A percentile compares a stretch with the other conserved stretches of the same genome.
phyloP scores from a whole-genome alignment of 2,113 vertebrate genomes.

The Climacteris rufus region DNA sequence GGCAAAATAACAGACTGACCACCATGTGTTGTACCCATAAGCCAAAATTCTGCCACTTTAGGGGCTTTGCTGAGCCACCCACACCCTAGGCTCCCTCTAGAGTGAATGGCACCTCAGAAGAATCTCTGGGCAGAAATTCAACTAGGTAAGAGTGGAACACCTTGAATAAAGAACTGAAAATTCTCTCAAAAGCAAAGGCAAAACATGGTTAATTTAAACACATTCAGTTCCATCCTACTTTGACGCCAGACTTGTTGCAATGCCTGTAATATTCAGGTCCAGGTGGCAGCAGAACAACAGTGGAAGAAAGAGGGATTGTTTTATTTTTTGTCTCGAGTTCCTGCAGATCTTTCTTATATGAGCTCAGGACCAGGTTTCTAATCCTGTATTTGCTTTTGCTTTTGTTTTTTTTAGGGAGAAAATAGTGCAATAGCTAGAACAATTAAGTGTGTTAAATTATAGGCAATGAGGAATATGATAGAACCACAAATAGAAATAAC shows the following conservation, averaged over 20 bases:
- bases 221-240: background rate
- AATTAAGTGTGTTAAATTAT: background rate
- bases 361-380: background rate
- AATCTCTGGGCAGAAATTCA: background rate
- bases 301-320: background rate
- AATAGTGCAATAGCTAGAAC: background rate
- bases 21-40: background rate
- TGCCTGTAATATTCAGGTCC: background rate
- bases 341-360: background rate
- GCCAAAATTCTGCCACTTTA: background rate
- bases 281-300: background rate
- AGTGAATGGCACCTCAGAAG: background rate
- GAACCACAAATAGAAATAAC: background rate
- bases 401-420: background rate
- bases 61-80: background rate
- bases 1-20: background rate
- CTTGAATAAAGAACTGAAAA: background rate
- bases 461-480: background rate
- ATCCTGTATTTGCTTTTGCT: background rate
- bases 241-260: background rate
- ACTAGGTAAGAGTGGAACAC: background rate
- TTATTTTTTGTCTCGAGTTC: rapidly evolving
- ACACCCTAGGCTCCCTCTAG: background rate
- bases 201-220: background rate
- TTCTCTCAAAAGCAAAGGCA: background rate